Evolutionary conservation across 1,140 invertebrate genomes (phyloP).

Genomic region (Diprion similis): DNA sequence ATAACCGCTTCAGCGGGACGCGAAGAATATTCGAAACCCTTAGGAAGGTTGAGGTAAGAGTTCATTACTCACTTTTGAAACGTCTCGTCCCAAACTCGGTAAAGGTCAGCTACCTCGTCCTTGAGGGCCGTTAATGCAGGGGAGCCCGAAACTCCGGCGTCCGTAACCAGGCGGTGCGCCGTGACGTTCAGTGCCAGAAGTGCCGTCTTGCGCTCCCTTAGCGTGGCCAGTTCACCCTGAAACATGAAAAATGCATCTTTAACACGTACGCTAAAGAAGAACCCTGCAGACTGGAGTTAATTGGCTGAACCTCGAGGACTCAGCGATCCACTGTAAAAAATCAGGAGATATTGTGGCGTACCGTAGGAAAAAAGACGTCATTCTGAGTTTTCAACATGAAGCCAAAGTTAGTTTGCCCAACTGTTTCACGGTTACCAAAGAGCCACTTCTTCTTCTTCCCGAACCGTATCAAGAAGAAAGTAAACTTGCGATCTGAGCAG

Average conservation of each 20-base stretch:
- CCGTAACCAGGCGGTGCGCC: constrained; percentile 73
- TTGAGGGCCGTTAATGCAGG: constrained; percentile 65
- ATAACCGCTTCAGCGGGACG: background rate
- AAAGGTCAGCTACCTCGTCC: constrained; percentile 76
- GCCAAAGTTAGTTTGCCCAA: too few species aligned
- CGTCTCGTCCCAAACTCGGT: constrained; percentile 79
- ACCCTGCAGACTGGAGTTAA: too few species aligned
- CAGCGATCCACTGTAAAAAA: too few species aligned
- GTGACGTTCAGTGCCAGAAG: constrained; percentile 78
- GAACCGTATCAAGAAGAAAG: too few species aligned
- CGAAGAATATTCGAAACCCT: too few species aligned
- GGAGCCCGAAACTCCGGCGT: constrained; percentile 59
- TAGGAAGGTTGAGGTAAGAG: background rate
- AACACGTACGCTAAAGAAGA: background rate
- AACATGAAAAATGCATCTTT: constrained; percentile 40
- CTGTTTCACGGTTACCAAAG: too few species aligned
- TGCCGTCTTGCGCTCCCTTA: constrained; percentile 74
- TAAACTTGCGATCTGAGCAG: too few species aligned
- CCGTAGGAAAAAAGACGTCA: too few species aligned
- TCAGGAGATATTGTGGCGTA: too few species aligned
- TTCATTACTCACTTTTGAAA: constrained; percentile 71
- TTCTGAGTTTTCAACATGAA: too few species aligned
- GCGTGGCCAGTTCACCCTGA: constrained; percentile 69
- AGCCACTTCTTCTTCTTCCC: too few species aligned
- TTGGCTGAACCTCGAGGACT: too few species aligned